A percentile compares a stretch with the other conserved stretches of the same genome.
phyloP scores from a whole-genome alignment of 30 jellyfish, hydroid and myxozoan species.

The Turritopsis rubra region DNA sequence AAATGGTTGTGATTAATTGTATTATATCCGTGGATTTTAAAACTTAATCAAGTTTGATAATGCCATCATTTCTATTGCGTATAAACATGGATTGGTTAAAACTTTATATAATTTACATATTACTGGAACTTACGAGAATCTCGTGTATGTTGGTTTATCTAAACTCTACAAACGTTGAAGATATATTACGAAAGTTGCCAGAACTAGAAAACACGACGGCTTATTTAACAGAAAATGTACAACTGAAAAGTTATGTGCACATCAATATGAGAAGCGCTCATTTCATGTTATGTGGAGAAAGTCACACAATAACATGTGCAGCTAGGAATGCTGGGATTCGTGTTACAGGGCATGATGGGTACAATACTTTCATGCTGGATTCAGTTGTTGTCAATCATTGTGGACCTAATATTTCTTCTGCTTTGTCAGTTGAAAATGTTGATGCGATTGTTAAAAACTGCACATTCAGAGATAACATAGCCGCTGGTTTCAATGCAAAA shows the following conservation, averaged over 20 bases:
- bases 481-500: constrained; percentile 46
- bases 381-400: neutral
- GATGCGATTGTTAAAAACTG: constrained; percentile 27
- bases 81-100: too few species aligned
- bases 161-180: neutral
- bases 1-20: too few species aligned
- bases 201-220: neutral
- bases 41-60: too few species aligned
- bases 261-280: neutral
- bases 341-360: neutral
- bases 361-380: neutral
- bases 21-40: too few species aligned
- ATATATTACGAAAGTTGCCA: neutral
- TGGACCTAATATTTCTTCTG: neutral
- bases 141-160: neutral
- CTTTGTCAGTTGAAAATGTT: neutral
- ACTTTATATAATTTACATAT: too few species aligned
- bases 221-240: neutral
- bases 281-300: neutral
- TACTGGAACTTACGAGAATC: neutral
- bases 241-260: neutral
- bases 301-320: neutral
- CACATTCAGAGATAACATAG: constrained; percentile 29
- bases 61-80: too few species aligned
- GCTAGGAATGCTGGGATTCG: neutral